Percentiles rank a stretch among this genome's conserved stretches.
Evolutionary conservation across 2,888 invertebrate species (phyloP).

Genomic region (Spodoptera picta): DNA sequence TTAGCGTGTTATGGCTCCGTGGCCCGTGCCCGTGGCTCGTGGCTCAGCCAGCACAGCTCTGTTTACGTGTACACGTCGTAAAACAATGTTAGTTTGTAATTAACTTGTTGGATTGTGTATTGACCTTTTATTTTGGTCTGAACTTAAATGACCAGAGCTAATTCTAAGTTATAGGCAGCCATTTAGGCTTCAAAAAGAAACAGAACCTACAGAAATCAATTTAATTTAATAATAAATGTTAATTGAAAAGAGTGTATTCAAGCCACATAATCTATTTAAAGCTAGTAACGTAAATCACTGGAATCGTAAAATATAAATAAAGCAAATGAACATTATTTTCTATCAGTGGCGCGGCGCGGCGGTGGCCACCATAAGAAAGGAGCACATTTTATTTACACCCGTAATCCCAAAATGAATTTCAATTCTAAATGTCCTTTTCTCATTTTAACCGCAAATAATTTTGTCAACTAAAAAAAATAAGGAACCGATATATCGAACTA

Average conservation of each 20-base stretch:
- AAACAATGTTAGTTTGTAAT: slow-evolving; percentile 61
- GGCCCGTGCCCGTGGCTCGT: no score
- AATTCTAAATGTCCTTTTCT: slow-evolving; percentile 46
- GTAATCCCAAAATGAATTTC: slow-evolving; percentile 39
- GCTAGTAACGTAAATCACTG: slow-evolving; percentile 19
- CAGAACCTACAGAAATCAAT: no score
- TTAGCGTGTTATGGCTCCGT: slow-evolving; percentile 52
- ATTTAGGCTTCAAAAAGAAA: no score
- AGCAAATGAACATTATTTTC: slow-evolving; percentile 18
- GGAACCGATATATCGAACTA: slow-evolving; percentile 51
- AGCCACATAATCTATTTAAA: slow-evolving; percentile 8
- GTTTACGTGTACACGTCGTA: slow-evolving; percentile 59
- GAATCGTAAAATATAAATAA: slow-evolving; percentile 30
- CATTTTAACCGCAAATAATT: slow-evolving; percentile 54
- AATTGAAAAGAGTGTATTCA: not conserved
- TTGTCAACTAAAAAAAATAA: slow-evolving; percentile 53
- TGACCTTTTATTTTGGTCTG: slow-evolving; percentile 53
- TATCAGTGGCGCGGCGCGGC: not conserved
- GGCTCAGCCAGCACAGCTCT: slow-evolving; percentile 19
- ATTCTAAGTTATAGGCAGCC: no score
- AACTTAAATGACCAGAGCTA: slow-evolving; percentile 41
- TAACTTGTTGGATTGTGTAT: slow-evolving; percentile 54
- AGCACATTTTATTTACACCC: slow-evolving; percentile 35
- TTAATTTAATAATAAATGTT: not conserved
- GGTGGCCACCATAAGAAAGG: slow-evolving; percentile 23